These are phyloP conservation scores for Eilema caniola DNA, from an alignment of 2,888 invertebrate genomes.

Conservation along the genomic window DNA sequence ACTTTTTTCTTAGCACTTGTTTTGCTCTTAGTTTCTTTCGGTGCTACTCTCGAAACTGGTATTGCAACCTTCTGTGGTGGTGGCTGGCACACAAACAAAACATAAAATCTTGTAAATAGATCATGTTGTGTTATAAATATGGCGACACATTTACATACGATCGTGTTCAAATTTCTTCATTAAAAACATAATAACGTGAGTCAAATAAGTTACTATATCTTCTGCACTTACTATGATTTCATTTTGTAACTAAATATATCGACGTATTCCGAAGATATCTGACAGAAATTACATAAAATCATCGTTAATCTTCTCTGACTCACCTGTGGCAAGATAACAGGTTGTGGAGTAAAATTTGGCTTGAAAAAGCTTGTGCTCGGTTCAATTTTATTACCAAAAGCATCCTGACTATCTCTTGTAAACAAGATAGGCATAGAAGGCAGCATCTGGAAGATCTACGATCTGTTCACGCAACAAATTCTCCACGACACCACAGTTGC, in stretches of 20 bases:
- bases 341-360: slow-evolving; percentile 66
- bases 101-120: slow-evolving; percentile 54
- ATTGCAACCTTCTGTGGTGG: slow-evolving; percentile 54
- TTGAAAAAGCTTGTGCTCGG: slow-evolving; percentile 79
- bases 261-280: slow-evolving; percentile 25
- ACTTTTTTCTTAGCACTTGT: slow-evolving; percentile 66
- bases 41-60: slow-evolving; percentile 53
- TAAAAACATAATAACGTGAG: slow-evolving; percentile 8
- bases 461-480: slow-evolving; percentile 61
- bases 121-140: slow-evolving; percentile 57
- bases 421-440: slow-evolving; percentile 85
- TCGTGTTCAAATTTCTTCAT: slow-evolving; percentile 22
- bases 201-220: slow-evolving; percentile 12
- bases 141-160: slow-evolving; percentile 58
- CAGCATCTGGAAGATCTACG: slow-evolving; percentile 76
- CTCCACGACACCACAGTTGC: slow-evolving; percentile 57
- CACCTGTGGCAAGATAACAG: slow-evolving; percentile 71
- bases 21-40: slow-evolving; percentile 62
- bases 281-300: slow-evolving; percentile 50
- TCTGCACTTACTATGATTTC: slow-evolving; percentile 23
- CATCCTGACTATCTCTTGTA: slow-evolving; percentile 82
- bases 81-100: slow-evolving; percentile 62
- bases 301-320: slow-evolving; percentile 58
- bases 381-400: slow-evolving; percentile 80
- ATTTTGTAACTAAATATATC: slow-evolving; percentile 16